Conservation (phyloP, 2,888 invertebrate genomes). For the Elmis aenea region DNA sequence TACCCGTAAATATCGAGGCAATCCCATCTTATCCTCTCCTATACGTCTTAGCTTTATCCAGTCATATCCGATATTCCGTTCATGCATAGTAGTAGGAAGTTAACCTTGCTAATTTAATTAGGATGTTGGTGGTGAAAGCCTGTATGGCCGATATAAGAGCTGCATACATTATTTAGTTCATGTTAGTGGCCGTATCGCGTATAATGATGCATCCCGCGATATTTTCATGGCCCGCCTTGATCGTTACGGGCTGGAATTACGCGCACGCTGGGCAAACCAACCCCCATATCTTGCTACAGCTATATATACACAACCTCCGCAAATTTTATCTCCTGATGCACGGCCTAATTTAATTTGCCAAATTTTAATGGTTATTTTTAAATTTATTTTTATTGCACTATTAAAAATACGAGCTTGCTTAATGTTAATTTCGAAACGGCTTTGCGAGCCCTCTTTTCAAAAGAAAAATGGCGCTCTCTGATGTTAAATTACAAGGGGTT, state of each 20-base stretch:
- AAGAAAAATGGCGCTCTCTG: no score
- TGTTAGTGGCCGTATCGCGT: constrained; percentile 17
- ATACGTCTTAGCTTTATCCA: no score
- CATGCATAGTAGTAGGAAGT: no score
- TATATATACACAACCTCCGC: constrained; percentile 10
- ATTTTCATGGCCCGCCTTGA: constrained; percentile 13
- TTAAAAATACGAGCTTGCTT: no score
- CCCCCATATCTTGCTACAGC: no score
- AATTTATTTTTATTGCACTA: constrained; percentile 20
- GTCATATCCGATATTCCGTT: no score
- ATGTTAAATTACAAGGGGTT: no score
- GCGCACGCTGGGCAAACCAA: constrained; percentile 5
- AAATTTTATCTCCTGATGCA: constrained; percentile 22
- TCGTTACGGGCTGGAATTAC: constrained; percentile 14
- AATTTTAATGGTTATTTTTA: constrained; percentile 19
- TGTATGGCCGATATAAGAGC: constrained; percentile 21
- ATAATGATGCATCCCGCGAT: constrained; percentile 15
- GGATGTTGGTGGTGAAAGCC: constrained; percentile 20
- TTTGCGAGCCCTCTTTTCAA: no score
- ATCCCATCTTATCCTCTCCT: no score
- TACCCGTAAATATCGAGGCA: no score
- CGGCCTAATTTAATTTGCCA: constrained; percentile 24
- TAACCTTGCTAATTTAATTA: constrained; percentile 28
- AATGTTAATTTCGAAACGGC: no score
- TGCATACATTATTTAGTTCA: constrained; percentile 26